These are phyloP conservation scores for Cricetomys ansorgei DNA, from an alignment of 2,113 vertebrate species.

Conservation along the genomic window DNA sequence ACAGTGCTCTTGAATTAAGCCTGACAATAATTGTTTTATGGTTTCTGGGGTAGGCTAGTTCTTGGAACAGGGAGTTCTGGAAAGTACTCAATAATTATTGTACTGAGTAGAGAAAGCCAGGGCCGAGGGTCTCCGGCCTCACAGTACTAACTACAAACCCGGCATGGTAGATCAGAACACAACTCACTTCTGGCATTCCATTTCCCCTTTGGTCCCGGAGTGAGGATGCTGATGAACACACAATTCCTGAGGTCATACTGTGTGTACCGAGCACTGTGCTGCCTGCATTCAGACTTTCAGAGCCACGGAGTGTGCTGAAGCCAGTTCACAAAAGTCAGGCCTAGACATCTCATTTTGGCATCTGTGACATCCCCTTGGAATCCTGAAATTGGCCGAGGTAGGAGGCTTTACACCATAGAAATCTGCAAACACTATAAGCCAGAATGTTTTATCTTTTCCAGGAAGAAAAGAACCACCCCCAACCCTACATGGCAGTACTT, in stretches of 20 bases:
- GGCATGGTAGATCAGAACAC: rapidly evolving
- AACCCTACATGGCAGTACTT: background rate
- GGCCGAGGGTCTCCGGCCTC: no score
- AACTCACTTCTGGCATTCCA: background rate
- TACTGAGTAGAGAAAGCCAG: no score
- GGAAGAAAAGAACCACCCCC: background rate
- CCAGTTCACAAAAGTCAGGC: background rate
- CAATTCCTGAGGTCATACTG: background rate
- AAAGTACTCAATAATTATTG: no score
- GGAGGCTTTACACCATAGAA: background rate
- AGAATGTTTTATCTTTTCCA: background rate
- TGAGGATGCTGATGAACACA: background rate
- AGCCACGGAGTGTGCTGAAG: background rate
- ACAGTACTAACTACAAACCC: background rate
- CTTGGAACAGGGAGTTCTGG: no score
- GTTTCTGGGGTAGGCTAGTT: no score
- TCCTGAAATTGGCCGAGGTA: background rate
- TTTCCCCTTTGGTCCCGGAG: background rate
- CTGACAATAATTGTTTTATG: no score
- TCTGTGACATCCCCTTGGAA: background rate
- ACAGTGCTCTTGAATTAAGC: no score
- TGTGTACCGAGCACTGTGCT: background rate
- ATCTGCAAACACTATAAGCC: background rate
- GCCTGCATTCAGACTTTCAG: background rate
- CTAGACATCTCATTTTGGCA: background rate